A percentile compares a stretch with the other conserved stretches of the same genome.
phyloP scores from a whole-genome alignment of 1,140 invertebrate species.

The Leptonema lineaticorne region DNA sequence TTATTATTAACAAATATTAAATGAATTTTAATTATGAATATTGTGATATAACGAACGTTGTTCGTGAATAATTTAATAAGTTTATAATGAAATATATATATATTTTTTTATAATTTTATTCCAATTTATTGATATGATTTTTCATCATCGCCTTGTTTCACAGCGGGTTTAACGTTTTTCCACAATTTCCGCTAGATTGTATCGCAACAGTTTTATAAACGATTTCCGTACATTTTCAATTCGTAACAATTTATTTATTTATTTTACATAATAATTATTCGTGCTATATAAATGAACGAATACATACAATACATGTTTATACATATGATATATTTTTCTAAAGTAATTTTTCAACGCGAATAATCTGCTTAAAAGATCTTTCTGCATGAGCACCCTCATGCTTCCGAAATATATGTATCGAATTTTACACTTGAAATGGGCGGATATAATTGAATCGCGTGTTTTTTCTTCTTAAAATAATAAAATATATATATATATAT shows the following conservation, averaged over 20 bases:
- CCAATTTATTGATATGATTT: neutral
- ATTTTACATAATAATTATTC: no score
- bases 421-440: neutral
- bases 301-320: no score
- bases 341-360: neutral
- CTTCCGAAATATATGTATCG: neutral
- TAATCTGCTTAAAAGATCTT: neutral
- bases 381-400: neutral
- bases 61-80: neutral
- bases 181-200: neutral
- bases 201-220: slow-evolving; percentile 1
- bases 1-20: neutral
- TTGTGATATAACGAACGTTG: neutral
- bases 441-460: slow-evolving; percentile 6
- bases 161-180: slow-evolving; percentile 14
- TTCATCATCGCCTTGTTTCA: slow-evolving; percentile 7
- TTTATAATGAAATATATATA: no score
- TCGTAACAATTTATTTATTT: neutral
- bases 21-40: neutral
- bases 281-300: no score
- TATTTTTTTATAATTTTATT: no score
- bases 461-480: no score
- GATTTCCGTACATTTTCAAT: neutral
- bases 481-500: no score
- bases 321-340: no score